A percentile compares a stretch with the other conserved stretches of the same genome.
These are phyloP conservation scores for Xestobium rufovillosum DNA, from an alignment of 2,888 invertebrate species.

Conservation along the genomic window DNA sequence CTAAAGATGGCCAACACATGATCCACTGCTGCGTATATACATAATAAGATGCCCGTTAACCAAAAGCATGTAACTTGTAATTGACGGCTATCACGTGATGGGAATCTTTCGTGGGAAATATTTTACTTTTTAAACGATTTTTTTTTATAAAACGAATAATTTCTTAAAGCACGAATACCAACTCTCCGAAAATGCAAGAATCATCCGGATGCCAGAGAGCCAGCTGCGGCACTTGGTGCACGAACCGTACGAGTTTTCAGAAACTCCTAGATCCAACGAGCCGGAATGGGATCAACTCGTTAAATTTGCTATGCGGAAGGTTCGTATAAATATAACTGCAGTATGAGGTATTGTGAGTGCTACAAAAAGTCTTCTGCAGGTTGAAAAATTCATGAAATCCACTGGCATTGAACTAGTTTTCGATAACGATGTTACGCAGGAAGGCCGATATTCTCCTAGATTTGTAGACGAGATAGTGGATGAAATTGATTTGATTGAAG, in stretches of 20 bases:
- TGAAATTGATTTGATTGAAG: conserved; percentile 74
- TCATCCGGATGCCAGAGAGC: conserved; percentile 60
- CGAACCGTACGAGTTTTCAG: conserved; percentile 67
- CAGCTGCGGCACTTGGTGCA: conserved; percentile 61
- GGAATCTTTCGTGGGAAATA: too few relatives aligned
- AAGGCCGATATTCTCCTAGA: conserved; percentile 67
- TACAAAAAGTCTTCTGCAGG: conserved; percentile 27
- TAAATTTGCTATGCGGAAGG: conserved; percentile 68
- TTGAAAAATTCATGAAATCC: conserved; percentile 65
- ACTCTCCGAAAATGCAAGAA: conserved; percentile 63
- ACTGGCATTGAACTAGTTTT: conserved; percentile 68
- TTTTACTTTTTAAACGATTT: too few relatives aligned
- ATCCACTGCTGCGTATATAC: too few relatives aligned
- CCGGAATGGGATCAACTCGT: conserved; percentile 75
- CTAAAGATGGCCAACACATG: too few relatives aligned
- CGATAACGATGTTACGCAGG: conserved; percentile 67
- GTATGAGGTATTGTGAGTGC: too few relatives aligned
- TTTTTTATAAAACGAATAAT: too few relatives aligned
- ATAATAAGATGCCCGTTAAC: too few relatives aligned
- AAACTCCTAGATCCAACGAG: conserved; percentile 63
- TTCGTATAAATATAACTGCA: conserved; percentile 31
- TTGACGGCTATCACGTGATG: too few relatives aligned
- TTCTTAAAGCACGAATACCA: too few relatives aligned
- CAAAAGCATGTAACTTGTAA: too few relatives aligned
- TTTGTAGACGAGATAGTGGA: conserved; percentile 78